Conservation (phyloP, 2,797 vertebrate genomes). For the Sternotherus odoratus region DNA sequence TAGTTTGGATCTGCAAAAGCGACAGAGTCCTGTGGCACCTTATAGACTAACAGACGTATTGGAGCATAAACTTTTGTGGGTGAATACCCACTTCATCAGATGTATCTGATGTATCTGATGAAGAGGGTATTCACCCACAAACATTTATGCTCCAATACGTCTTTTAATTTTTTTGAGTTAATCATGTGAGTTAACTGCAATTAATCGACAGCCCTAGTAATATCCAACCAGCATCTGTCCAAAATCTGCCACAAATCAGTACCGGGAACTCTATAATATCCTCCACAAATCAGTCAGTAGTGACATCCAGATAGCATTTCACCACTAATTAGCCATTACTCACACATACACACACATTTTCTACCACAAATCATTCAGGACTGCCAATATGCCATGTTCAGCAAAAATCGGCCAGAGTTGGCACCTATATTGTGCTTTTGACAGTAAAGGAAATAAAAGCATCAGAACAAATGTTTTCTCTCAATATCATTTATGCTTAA, state of each 20-base stretch:
- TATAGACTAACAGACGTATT: too few relatives aligned
- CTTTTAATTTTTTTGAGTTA: too few relatives aligned
- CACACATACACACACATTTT: neutral
- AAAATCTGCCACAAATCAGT: neutral
- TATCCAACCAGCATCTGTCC: neutral
- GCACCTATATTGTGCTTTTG: neutral
- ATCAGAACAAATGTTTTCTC: neutral
- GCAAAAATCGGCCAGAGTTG: neutral
- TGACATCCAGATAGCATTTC: neutral
- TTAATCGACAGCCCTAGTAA: too few relatives aligned
- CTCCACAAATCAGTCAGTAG: neutral
- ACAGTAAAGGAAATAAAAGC: neutral
- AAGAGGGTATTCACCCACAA: too few relatives aligned
- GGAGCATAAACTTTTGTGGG: too few relatives aligned
- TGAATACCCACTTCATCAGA: too few relatives aligned
- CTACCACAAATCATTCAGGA: neutral
- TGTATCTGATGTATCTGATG: too few relatives aligned
- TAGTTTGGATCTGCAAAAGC: too few relatives aligned
- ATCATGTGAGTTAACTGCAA: too few relatives aligned
- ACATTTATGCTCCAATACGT: too few relatives aligned
- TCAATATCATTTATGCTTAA: neutral
- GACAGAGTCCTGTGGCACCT: too few relatives aligned
- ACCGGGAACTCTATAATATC: neutral
- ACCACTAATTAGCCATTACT: neutral
- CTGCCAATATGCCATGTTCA: neutral